phyloP scores from a whole-genome alignment of 2,113 vertebrate species.

The Chinchilla lanigera region DNA sequence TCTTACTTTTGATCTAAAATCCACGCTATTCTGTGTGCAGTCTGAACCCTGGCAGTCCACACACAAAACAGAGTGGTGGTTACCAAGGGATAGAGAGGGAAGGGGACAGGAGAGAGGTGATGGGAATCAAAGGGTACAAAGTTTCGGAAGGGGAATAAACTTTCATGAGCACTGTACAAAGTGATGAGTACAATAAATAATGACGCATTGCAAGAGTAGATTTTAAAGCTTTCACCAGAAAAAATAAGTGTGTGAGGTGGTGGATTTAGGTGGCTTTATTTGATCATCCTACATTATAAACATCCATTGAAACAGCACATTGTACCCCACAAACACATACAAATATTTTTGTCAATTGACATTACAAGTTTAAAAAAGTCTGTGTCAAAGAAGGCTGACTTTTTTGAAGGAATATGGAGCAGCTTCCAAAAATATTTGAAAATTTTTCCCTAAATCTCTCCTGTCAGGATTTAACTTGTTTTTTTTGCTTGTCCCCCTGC shows the following conservation, averaged over 20 bases:
- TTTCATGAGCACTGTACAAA: background rate
- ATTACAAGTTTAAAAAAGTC: background rate
- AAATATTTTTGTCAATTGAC: background rate
- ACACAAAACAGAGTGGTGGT: background rate
- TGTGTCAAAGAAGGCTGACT: background rate
- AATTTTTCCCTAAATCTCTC: slow-evolving; percentile 33
- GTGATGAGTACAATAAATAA: background rate
- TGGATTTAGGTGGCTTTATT: background rate
- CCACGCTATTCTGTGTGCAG: background rate
- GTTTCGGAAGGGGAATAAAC: background rate
- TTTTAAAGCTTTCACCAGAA: background rate
- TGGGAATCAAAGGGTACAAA: background rate
- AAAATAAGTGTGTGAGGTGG: background rate
- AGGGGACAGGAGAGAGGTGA: background rate
- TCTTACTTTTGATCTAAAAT: background rate
- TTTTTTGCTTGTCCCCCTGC: slow-evolving; percentile 1
- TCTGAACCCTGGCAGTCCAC: background rate
- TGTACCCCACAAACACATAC: background rate
- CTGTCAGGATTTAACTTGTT: slow-evolving; percentile 15
- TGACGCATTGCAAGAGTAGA: background rate
- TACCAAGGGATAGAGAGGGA: background rate
- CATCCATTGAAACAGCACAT: background rate
- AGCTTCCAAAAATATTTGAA: background rate
- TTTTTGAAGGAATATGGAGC: slow-evolving; percentile 6
- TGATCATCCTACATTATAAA: background rate